phyloP scores from a whole-genome alignment of 2,113 vertebrate genomes.

The Camelus bactrianus region DNA sequence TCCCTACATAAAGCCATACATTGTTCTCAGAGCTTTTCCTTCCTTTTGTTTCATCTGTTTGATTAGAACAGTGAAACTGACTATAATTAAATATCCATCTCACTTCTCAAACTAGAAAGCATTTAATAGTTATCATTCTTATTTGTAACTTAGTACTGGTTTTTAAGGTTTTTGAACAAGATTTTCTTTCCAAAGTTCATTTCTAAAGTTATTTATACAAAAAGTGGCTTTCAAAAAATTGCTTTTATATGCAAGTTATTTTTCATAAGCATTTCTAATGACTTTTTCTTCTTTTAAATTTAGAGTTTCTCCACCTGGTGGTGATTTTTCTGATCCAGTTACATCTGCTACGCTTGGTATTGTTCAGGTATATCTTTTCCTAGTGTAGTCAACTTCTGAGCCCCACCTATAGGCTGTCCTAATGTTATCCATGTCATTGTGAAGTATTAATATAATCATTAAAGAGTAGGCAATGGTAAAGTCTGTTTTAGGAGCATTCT shows the following conservation, averaged over 20 bases:
- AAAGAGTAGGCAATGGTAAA: neutral
- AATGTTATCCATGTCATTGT: neutral
- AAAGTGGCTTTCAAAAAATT: constrained; percentile 2
- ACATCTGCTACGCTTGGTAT: constrained; percentile 98
- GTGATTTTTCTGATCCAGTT: constrained; percentile 99
- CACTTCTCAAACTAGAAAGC: neutral
- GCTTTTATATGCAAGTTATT: constrained; percentile 6
- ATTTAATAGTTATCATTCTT: neutral
- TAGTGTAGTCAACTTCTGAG: neutral
- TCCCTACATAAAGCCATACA: neutral
- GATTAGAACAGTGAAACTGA: constrained; percentile 46
- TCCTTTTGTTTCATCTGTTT: constrained; percentile 42
- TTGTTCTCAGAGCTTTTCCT: neutral
- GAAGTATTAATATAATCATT: constrained; percentile 14
- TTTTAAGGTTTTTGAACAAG: constrained; percentile 10
- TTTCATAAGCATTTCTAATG: constrained; percentile 57
- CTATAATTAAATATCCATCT: neutral
- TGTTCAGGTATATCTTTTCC: constrained; percentile 89
- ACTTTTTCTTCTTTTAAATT: constrained; percentile 51
- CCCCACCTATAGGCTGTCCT: neutral
- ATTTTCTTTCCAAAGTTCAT: neutral
- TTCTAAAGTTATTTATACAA: constrained; percentile 42
- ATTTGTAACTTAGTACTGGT: neutral
- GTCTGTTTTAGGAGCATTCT: neutral
- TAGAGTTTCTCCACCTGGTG: constrained; percentile 98